Conservation (phyloP, 2,888 invertebrate species). For the Catocala sponsa region DNA sequence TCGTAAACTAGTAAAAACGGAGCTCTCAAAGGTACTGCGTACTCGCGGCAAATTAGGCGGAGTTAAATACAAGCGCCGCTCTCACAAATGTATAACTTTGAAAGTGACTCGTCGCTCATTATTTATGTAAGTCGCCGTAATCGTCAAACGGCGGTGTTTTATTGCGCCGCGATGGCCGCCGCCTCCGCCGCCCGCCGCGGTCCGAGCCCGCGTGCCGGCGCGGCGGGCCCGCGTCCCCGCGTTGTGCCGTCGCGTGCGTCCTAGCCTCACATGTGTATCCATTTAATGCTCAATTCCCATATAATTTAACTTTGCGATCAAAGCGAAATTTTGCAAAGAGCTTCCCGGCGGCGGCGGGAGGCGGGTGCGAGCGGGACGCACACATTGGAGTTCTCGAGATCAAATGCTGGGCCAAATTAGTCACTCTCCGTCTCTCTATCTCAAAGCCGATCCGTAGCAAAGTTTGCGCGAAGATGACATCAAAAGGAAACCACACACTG, state of each 20-base stretch:
- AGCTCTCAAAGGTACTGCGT: constrained; percentile 86
- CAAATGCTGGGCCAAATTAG: constrained; percentile 89
- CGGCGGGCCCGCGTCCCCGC: constrained; percentile 5
- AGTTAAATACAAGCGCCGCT: constrained; percentile 86
- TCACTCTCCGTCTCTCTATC: constrained; percentile 89
- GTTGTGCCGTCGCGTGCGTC: constrained; percentile 46
- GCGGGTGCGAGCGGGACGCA: constrained; percentile 80
- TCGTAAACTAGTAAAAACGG: constrained; percentile 88
- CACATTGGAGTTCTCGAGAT: constrained; percentile 84
- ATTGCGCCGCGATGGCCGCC: constrained; percentile 69
- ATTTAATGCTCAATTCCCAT: constrained; percentile 88
- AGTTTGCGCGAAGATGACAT: constrained; percentile 89
- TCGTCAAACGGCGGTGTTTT: constrained; percentile 77
- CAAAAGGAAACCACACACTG: constrained; percentile 88
- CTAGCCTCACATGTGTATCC: constrained; percentile 83
- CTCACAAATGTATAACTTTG: constrained; percentile 83
- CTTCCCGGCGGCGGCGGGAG: constrained; percentile 81
- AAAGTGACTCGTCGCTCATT: constrained; percentile 83
- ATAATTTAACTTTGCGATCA: constrained; percentile 89
- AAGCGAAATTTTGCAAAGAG: constrained; percentile 88
- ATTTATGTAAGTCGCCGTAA: constrained; percentile 84
- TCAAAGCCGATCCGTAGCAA: constrained; percentile 89
- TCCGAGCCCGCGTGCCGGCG: constrained; percentile 28
- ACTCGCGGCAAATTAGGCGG: constrained; percentile 87
- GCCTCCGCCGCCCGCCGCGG: constrained; percentile 38